A percentile compares a stretch with the other conserved stretches of the same genome.
These are phyloP conservation scores for Falco novaeseelandiae DNA, from an alignment of 2,797 vertebrate genomes.

Conservation along the genomic window DNA sequence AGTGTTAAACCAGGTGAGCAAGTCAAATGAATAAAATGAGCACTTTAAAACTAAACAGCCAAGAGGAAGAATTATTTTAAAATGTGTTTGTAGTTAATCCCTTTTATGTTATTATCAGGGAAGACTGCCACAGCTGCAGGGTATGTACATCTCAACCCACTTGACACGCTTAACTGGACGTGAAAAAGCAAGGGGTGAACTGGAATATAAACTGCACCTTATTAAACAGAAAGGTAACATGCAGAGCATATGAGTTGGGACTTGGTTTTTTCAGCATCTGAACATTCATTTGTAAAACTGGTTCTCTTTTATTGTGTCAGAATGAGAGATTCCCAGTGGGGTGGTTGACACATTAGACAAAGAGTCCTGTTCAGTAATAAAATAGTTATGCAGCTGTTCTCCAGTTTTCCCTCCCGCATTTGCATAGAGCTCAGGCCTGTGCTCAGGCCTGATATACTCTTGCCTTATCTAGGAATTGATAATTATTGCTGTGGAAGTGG, in stretches of 20 bases:
- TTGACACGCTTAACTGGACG: slow-evolving; percentile 56
- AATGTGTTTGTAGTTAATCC: slow-evolving; percentile 44
- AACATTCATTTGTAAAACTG: slow-evolving; percentile 55
- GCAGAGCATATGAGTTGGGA: slow-evolving; percentile 27
- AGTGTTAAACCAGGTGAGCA: background rate
- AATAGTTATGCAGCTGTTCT: slow-evolving; percentile 55
- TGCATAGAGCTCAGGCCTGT: background rate
- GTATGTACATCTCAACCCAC: slow-evolving; percentile 47
- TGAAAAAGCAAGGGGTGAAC: slow-evolving; percentile 49
- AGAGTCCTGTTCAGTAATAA: slow-evolving; percentile 65
- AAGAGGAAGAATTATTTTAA: slow-evolving; percentile 6
- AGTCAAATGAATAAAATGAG: background rate
- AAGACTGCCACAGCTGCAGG: slow-evolving; percentile 63
- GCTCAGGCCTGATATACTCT: background rate
- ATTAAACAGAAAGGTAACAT: slow-evolving; percentile 49
- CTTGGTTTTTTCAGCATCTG: slow-evolving; percentile 56
- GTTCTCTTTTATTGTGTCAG: slow-evolving; percentile 72
- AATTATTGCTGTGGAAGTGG: background rate
- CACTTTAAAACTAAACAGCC: background rate
- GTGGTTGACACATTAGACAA: slow-evolving; percentile 73
- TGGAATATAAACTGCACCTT: slow-evolving; percentile 46
- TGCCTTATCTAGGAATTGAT: background rate
- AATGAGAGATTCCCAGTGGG: slow-evolving; percentile 54
- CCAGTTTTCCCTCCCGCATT: slow-evolving; percentile 69
- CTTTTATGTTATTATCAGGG: slow-evolving; percentile 35